Base-by-base conservation (phyloP, 2,113 vertebrate species). In the Chaetodon trifascialis region DNA sequence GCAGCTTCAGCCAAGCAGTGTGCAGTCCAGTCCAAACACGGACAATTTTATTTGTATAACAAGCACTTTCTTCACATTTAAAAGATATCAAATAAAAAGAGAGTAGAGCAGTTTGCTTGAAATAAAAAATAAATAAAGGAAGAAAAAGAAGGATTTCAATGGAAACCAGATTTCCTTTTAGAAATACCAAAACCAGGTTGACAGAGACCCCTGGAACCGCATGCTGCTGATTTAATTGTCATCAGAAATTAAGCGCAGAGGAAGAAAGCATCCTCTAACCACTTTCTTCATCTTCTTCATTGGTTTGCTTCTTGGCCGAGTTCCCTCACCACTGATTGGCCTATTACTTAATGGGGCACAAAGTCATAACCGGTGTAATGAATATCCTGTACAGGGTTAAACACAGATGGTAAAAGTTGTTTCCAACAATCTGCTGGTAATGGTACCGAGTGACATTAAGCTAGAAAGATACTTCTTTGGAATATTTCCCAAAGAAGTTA, bases 301-400 rank as follows among this genome's bases (percentile, higher is more conserved):
- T 75, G 56, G 49, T 84, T 83, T 70, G 69, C 55, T 67, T 82
- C 54, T 88, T 91, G 85, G 88, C 83, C 25, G 6, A 23, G 44
- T 84, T 91, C 91, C 82, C 44, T 62, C n/a, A 49, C 81, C 82
- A 69, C 88, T 93, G 92, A 95, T 95, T 92, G 91, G 85, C 80
- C 71, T 25, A 84, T 92, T 92, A 88, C 86, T 85, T 88, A 89
- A 91, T 89, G 47, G 30, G 60, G 81, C 84, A 87, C 73, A 88
- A 89, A 91, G 91, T 89, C 81, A 89, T 90, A 80, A 55, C 19
- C 16, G 3, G 71, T 7, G 36, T 72, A 88, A 92, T 91, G 88
- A 92, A 91, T 86, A 88, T 81, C 72, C 62, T 64, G 81, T 76
- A 63, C 17, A 47, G 75, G 83, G 76, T 88, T 89, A 90, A 90